Conservation (phyloP, 2,113 vertebrate species). For the Notarius lentiginosus region DNA sequence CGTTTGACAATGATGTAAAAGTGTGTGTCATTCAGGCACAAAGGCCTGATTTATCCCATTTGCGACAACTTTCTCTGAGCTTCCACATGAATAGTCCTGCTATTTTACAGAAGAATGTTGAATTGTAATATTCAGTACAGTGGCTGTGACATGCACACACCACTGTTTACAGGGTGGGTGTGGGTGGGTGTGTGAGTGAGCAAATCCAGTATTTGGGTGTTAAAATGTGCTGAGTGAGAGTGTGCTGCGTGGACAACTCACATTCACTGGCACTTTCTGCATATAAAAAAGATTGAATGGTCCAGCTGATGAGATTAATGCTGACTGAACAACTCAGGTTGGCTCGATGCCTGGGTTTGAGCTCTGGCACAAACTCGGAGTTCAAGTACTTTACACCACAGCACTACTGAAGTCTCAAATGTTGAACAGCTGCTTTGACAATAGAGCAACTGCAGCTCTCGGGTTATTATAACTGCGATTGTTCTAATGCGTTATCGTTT, state of each 20-base stretch:
- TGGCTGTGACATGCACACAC: constrained; percentile 11
- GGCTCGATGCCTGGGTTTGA: neutral
- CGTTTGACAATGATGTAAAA: neutral
- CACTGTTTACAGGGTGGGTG: constrained; percentile 25
- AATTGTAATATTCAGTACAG: constrained; percentile 29
- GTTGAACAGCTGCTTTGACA: neutral
- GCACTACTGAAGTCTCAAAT: neutral
- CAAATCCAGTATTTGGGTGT: constrained; percentile 55
- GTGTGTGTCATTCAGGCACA: constrained; percentile 11
- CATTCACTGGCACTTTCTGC: constrained; percentile 29
- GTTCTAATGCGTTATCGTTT: neutral
- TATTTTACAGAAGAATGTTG: constrained; percentile 37
- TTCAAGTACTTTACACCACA: neutral
- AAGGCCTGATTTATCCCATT: constrained; percentile 28
- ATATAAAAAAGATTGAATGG: constrained; percentile 9
- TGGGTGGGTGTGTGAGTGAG: constrained; percentile 48
- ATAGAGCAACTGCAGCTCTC: neutral
- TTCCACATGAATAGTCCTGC: constrained; percentile 32
- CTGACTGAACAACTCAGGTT: constrained; percentile 21
- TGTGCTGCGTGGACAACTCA: constrained; percentile 46
- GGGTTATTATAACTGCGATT: neutral
- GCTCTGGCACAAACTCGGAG: neutral
- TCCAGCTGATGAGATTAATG: constrained; percentile 9
- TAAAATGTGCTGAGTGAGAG: constrained; percentile 54
- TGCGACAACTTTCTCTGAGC: neutral